Conservation (phyloP, 2,113 vertebrate species). For the Spermophilus dauricus region DNA sequence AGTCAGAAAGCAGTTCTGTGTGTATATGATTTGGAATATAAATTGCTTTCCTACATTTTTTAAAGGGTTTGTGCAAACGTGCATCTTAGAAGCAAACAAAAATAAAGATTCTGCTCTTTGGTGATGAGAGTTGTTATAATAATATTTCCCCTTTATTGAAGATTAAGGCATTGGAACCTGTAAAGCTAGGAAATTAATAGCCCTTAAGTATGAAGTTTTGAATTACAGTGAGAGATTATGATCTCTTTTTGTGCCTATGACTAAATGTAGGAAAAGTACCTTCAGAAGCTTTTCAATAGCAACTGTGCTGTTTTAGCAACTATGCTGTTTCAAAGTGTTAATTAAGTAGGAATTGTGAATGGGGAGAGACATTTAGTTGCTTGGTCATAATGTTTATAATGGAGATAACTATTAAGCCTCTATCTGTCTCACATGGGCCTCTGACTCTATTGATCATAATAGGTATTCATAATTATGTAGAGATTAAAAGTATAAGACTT, state of each 20-base stretch:
- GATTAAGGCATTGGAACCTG: neutral
- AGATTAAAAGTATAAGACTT: conserved; percentile 4
- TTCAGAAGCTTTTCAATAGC: conserved; percentile 60
- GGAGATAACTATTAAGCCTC: neutral
- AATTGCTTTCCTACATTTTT: neutral
- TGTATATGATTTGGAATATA: conserved; percentile 35
- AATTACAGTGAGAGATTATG: conserved; percentile 47
- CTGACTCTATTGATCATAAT: neutral
- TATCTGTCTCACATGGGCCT: conserved; percentile 40
- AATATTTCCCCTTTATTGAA: conserved; percentile 33
- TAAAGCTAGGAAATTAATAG: conserved; percentile 48
- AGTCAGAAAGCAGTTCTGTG: conserved; percentile 4
- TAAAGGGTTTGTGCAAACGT: conserved; percentile 32
- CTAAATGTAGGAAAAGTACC: conserved; percentile 58
- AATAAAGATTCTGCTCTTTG: neutral
- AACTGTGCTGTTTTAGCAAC: conserved; percentile 13
- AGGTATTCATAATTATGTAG: neutral
- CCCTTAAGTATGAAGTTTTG: conserved; percentile 51
- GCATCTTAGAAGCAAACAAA: conserved; percentile 30
- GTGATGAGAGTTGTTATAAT: conserved; percentile 1
- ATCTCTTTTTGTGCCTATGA: neutral
- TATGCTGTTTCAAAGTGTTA: conserved; percentile 26
- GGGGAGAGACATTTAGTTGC: conserved; percentile 34
- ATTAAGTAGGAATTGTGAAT: conserved; percentile 55
- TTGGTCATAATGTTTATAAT: conserved; percentile 61